Base-by-base conservation (phyloP, 2,888 invertebrate species). In the Leuctra nigra region DNA sequence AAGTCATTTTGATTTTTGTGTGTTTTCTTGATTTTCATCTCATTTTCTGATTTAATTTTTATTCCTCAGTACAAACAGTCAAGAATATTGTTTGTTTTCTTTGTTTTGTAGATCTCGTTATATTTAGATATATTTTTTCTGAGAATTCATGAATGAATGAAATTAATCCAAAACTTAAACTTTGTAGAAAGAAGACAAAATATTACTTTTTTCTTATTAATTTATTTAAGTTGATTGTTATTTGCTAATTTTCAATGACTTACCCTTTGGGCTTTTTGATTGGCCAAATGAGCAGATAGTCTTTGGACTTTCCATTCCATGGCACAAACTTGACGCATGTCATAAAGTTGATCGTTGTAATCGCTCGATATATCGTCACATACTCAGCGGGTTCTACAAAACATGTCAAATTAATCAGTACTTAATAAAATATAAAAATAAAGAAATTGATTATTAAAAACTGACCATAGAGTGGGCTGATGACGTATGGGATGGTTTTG, bases 261-360 rank as follows among this genome's bases (percentile, higher is more conserved):
- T 64, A 72, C 73, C 73, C 72, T 59, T 77, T 74, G 0, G 84
- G 84, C 61, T 79, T 80, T 63, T 82, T 79, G 25, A 81, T 79
- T 0, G 84, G 83, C 77, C 82, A 81, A 47, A 84, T 82, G 3
- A 82, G 67, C 11, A 84, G 67, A 63, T 81, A 84, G 64, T 84
- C 84, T 58, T 79, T 78, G 6, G 70, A 69, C 61, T 77, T 77
- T 1, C 83, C 83, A 64, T 84, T 76, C 77, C 82, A 84, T 0
- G 82, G 83, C 7, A 79, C 73, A 64, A 84, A 83, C 56, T 75
- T 73, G 1, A 84, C 70, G 65, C 84, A 84, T 0, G 83, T 83
- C 74, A 84, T 76, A 61, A 80, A 78, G 64, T 81, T 82, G 1
- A 84, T 68, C 0, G 75, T 80, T 29, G 77, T 72, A 50, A 84